Evolutionary conservation across 2,113 vertebrate species (phyloP), one percentile per base, ranked within the genome.

Genomic region (Neolamprologus variostigma): DNA sequence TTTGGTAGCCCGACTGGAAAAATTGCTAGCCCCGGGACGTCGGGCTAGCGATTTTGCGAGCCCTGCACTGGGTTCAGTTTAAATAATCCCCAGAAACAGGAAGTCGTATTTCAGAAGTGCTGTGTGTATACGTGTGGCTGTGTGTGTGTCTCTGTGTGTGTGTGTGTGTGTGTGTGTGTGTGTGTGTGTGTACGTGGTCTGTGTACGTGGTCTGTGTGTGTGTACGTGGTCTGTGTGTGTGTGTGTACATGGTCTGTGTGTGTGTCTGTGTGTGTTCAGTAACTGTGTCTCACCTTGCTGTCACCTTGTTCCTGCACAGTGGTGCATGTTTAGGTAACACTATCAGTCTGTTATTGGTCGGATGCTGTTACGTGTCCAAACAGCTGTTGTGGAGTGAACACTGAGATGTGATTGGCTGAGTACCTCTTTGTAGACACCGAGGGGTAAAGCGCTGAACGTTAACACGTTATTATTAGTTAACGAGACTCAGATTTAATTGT

Each of bases 91-190:
- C 37, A 26, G 23, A 45, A 45, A 45, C 9, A 45, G 68, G 21
- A 73, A 45, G 40, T 73, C 8, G 2, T 73, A 26, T 73, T 73
- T 73, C 68, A 45, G 21, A 45, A 73, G 68, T 40, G 5, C 14
- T 17, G 68, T 45, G 16, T 33, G 2, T 33, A 1, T 61, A 1
- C 1, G 0, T 12, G 10, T 66, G 3, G 1, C 0, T 12, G 9
- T 35, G 31, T 35, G 53, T 12, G 21, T 26, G 3, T n/a, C 1
- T 6, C 3, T 10, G 5, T 33, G 6, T 12, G 10, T 7, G 2
- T 57, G 23, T 26, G 4, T 19, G 16, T n/a, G n/a, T 47, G 5
- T 53, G 5, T 10, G 0, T 17, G 14, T 5, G 53, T 12, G 6
- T 3, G 2, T 31, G 13, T 47, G 45, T 28, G 5, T 42, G 3